Evolutionary conservation across 37 sponge, comb jelly and placozoan species (phyloP).

Genomic region (Theonella swinhoei): DNA sequence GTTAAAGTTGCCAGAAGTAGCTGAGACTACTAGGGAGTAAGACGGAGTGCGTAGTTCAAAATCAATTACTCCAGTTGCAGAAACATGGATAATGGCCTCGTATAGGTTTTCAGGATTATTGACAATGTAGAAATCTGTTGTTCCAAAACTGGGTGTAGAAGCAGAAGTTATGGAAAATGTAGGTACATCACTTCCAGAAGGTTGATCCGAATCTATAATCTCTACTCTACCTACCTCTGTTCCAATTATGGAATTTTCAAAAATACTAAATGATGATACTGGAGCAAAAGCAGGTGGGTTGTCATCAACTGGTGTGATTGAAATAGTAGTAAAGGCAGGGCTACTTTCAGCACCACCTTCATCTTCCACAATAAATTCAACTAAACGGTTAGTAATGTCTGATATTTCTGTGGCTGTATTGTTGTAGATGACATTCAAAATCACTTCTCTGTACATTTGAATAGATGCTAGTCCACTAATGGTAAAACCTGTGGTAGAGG

Average conservation of each 20-base stretch:
- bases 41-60: slow-evolving; percentile 3
- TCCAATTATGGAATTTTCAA: slow-evolving; percentile 12
- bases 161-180: slow-evolving; percentile 2
- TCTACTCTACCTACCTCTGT: slow-evolving; percentile 31
- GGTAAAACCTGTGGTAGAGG: slow-evolving; percentile 23
- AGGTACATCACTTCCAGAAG: slow-evolving; percentile 14
- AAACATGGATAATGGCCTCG: slow-evolving; percentile 21
- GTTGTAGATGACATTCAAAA: slow-evolving; percentile 43
- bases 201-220: slow-evolving; percentile 39
- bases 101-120: slow-evolving; percentile 27
- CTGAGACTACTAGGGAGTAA: slow-evolving; percentile 24
- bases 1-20: slow-evolving; percentile 18
- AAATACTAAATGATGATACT: slow-evolving; percentile 24
- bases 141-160: slow-evolving; percentile 22
- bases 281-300: slow-evolving; percentile 44
- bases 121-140: slow-evolving; percentile 26
- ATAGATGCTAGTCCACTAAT: slow-evolving; percentile 37
- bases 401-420: slow-evolving; percentile 64
- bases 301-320: slow-evolving; percentile 68
- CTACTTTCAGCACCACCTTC: slow-evolving; percentile 30
- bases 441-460: slow-evolving; percentile 22
- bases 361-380: slow-evolving; percentile 59
- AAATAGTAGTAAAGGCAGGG: slow-evolving; percentile 17
- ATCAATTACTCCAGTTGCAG: slow-evolving; percentile 8
- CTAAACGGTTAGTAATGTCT: slow-evolving; percentile 19